phyloP scores from a whole-genome alignment of 2,888 invertebrate genomes.

The Celastrina argiolus region DNA sequence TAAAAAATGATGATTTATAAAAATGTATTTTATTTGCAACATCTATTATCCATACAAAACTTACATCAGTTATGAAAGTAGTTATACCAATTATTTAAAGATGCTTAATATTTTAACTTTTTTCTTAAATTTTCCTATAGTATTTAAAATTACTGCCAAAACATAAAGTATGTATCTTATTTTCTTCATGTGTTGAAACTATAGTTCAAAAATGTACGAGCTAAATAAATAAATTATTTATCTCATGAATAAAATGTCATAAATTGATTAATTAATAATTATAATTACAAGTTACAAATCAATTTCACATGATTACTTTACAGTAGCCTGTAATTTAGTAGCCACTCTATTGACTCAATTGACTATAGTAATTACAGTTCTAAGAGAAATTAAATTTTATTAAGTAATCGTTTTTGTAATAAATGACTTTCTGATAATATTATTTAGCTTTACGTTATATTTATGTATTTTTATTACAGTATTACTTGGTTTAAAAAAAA shows the following conservation, averaged over 20 bases:
- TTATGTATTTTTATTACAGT: not conserved
- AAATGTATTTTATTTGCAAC: slow-evolving; percentile 49
- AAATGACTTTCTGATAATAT: not conserved
- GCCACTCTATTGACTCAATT: slow-evolving; percentile 18
- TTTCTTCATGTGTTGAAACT: too few relatives aligned
- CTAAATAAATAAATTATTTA: not conserved
- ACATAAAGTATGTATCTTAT: too few relatives aligned
- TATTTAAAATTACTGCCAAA: too few relatives aligned
- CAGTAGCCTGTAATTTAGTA: slow-evolving; percentile 14
- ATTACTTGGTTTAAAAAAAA: too few relatives aligned
- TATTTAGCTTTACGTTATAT: not conserved
- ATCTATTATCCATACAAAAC: not conserved
- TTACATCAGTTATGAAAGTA: too few relatives aligned
- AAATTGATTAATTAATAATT: slow-evolving; percentile 7
- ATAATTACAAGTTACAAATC: slow-evolving; percentile 13
- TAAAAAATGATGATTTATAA: slow-evolving; percentile 66
- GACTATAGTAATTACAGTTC: not conserved
- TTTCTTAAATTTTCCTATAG: too few relatives aligned
- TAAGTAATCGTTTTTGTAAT: not conserved
- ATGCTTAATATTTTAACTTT: not conserved
- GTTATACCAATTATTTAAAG: not conserved
- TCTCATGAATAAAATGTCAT: slow-evolving; percentile 9
- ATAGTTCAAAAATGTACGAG: too few relatives aligned
- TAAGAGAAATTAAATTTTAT: not conserved
- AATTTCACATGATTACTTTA: slow-evolving; percentile 13